Base-by-base conservation (phyloP, 2,888 invertebrate species). In the Hydrotaea cyrtoneurina region DNA sequence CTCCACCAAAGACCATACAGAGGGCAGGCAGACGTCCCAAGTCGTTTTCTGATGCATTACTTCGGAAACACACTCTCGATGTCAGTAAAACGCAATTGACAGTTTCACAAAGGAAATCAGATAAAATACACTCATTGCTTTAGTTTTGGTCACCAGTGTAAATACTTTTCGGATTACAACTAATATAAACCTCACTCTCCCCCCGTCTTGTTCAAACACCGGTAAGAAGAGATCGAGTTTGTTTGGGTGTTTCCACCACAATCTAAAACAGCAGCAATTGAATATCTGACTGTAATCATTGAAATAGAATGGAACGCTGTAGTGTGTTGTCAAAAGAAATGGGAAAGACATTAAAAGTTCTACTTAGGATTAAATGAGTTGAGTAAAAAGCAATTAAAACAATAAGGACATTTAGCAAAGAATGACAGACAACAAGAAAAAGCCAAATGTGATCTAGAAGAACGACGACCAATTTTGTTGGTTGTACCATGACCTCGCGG, bases 361-460 rank as follows among this genome's bases (percentile, higher is more conserved):
- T 55, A 55, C 7, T 55, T 21, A 26, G 19, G 23, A 59, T 59
- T 69, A 59, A 59, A 59, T 75, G 46, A 64, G 26, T 59, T 59
- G 23, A 55, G 55, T 26, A 17, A 59, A 64, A 69, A 46, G 50
- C 26, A 71, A 53, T 71, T 53, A 71, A 71, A 71, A 71, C 50
- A 71, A 50, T 50, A 71, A 53, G 26, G 15, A 71, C 23, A 50
- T 26, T 69, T 50, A 69, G 8, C 50, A 50, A n/a, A 50, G 31
- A 26, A 23, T 26, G 21, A 23, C 19, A 3, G 19, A 57, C 23
- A 21, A 21, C 10, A 59, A 11, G 13, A 0, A 17, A 8, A 71
- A 53, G 31, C 23, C 26, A 69, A 19, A 64, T 15, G 36, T 7
- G 3, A 43, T 10, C 10, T 8, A 3, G 10, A 39, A 50, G n/a